Evolutionary conservation across 2,888 invertebrate species (phyloP), one percentile per base, ranked within the genome.

Genomic region (Eupsilia transversa): DNA sequence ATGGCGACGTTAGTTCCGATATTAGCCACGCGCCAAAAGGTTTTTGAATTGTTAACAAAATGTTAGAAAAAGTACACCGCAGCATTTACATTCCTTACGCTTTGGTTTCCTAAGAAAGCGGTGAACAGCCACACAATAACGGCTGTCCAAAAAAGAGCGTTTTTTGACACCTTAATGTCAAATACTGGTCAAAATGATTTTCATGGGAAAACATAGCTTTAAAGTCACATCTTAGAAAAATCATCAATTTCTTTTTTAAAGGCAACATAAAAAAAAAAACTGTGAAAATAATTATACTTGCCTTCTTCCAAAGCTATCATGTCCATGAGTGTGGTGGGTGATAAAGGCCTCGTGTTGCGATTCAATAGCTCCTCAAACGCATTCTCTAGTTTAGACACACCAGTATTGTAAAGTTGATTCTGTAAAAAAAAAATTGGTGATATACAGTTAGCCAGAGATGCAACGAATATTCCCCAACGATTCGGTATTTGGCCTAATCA

Each of bases 361-460:
- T 97, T 97, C 56, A 99, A 94, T 77, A 99, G 96, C 86, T 98
- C 98, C 87, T 98, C 98, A 93, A 99, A 99, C 87, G 99, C 99
- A 77, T 97, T 97, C 90, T 99, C 98, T 63, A 99, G 93, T 77
- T 98, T 98, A 86, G 98, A 97, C 71, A 98, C 98, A 3, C 99
- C 99, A 85, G 98, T 97, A 87, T 98, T 98, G 88, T 98, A 98
- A 69, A 98, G 93, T 38, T 97, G 97, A 63, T 97, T 97, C 97
- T 97, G 90, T 70, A 41, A 3, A 52, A 64, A 1, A 82, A 52
- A 41, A 33, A 35, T 1, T 17, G 9, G 14, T 64, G 30, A 20
- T 60, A 54, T 9, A 66, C 17, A 52, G 2, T 65, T n/a, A n/a
- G n/a, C n/a, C n/a, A n/a, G n/a, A n/a, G n/a, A n/a, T n/a, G n/a